Evolutionary conservation across 2,113 vertebrate genomes (phyloP).

Genomic region (Tonatia bakeri): DNA sequence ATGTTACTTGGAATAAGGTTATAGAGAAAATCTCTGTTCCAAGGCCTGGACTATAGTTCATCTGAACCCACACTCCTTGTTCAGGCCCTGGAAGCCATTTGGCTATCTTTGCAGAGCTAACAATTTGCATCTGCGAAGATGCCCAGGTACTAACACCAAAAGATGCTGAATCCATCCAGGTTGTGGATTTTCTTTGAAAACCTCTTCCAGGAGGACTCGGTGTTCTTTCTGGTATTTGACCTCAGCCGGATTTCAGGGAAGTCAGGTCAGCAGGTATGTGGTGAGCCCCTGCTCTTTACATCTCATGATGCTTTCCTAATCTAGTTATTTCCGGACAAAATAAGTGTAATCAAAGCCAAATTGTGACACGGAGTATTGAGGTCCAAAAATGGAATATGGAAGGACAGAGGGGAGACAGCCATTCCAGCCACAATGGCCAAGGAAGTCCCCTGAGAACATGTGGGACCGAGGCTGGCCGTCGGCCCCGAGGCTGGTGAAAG

Average conservation of each 20-base stretch:
- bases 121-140: conserved; percentile 52
- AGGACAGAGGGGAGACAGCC: background rate
- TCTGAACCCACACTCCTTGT: background rate
- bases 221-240: conserved; percentile 46
- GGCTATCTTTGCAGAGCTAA: background rate
- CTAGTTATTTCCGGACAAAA: background rate
- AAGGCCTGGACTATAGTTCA: background rate
- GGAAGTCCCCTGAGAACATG: background rate
- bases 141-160: conserved; percentile 29
- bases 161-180: conserved; percentile 56
- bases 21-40: conserved; percentile 24
- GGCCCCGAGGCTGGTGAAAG: background rate
- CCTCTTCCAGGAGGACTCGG: conserved; percentile 32
- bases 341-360: background rate
- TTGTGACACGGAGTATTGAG: background rate
- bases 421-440: background rate
- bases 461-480: background rate
- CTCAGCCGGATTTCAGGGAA: background rate
- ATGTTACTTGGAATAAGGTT: conserved; percentile 28
- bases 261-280: background rate
- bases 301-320: background rate
- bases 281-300: conserved; percentile 9
- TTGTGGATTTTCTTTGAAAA: conserved; percentile 54
- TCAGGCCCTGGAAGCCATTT: background rate
- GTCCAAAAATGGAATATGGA: background rate